phyloP scores from a whole-genome alignment of 2,797 vertebrate species.

The Furcifer pardalis region DNA sequence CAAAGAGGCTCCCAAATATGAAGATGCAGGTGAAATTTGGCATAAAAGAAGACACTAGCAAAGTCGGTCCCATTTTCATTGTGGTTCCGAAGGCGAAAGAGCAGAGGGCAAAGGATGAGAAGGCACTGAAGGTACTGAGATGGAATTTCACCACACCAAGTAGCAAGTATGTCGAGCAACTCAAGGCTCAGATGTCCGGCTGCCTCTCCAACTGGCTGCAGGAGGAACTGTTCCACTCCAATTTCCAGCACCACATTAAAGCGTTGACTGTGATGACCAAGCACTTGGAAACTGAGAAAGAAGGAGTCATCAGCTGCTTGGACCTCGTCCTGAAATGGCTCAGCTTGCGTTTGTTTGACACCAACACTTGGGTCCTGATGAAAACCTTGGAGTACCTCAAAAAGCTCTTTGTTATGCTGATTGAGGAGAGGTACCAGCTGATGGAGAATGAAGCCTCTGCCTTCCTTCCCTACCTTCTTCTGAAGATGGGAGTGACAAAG shows the following conservation, averaged over 20 bases:
- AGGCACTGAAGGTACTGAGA: slow-evolving; percentile 84
- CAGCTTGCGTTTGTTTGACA: slow-evolving; percentile 91
- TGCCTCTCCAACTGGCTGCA: slow-evolving; percentile 88
- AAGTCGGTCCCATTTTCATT: slow-evolving; percentile 84
- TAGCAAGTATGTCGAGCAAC: slow-evolving; percentile 89
- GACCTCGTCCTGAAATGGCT: slow-evolving; percentile 95
- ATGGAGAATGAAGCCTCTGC: slow-evolving; percentile 88
- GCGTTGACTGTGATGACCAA: slow-evolving; percentile 88
- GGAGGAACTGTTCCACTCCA: slow-evolving; percentile 90
- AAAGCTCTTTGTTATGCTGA: slow-evolving; percentile 85
- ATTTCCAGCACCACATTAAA: slow-evolving; percentile 91
- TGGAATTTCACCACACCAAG: slow-evolving; percentile 81
- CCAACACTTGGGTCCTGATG: slow-evolving; percentile 92
- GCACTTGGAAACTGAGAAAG: slow-evolving; percentile 87
- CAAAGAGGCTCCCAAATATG: slow-evolving; percentile 78
- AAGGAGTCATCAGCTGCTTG: slow-evolving; percentile 86
- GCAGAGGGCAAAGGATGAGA: slow-evolving; percentile 91
- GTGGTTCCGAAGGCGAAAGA: slow-evolving; percentile 88
- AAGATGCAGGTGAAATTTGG: slow-evolving; percentile 80
- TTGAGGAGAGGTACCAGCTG: slow-evolving; percentile 86
- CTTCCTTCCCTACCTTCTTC: slow-evolving; percentile 90
- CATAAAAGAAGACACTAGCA: slow-evolving; percentile 84
- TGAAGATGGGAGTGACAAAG: slow-evolving; percentile 92
- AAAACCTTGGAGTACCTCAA: slow-evolving; percentile 92
- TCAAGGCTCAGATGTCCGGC: slow-evolving; percentile 88